Conservation (phyloP, 2,888 invertebrate species). For the Caenorhabditis afra region DNA sequence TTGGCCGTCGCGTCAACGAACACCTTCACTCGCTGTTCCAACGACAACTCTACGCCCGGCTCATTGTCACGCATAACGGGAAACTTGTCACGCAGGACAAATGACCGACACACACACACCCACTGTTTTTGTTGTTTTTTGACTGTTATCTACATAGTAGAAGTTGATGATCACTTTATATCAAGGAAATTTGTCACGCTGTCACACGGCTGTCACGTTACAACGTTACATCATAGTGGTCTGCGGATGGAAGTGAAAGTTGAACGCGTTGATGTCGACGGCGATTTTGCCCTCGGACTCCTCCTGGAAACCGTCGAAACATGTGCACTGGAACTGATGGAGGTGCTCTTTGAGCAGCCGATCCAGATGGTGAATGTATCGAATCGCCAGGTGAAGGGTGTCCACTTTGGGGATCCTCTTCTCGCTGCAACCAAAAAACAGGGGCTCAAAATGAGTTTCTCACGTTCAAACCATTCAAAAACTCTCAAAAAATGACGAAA, state of each 20-base stretch:
- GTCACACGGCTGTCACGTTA: no score
- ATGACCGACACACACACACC: no score
- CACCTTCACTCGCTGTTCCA: constrained; percentile 71
- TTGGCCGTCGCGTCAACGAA: constrained; percentile 68
- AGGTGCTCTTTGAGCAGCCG: constrained; percentile 65
- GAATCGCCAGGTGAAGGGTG: constrained; percentile 81
- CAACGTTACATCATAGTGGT: no score
- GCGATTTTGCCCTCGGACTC: constrained; percentile 69
- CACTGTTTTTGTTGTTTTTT: no score
- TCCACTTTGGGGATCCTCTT: constrained; percentile 81
- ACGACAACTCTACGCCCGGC: constrained; percentile 65
- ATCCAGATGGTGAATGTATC: constrained; percentile 80
- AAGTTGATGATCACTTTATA: no score
- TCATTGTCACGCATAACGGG: constrained; percentile 67
- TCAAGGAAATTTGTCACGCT: no score
- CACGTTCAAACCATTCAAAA: no score
- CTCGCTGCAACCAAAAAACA: constrained; percentile 71
- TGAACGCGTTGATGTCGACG: constrained; percentile 45
- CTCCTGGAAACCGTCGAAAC: constrained; percentile 71
- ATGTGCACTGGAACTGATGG: constrained; percentile 66
- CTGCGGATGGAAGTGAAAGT: neutral
- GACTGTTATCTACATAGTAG: no score
- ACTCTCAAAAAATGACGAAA: no score
- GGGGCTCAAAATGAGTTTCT: no score
- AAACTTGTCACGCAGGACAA: constrained; percentile 59